Base-by-base conservation (phyloP, 2,888 invertebrate species). In the Drosophila falleni region DNA sequence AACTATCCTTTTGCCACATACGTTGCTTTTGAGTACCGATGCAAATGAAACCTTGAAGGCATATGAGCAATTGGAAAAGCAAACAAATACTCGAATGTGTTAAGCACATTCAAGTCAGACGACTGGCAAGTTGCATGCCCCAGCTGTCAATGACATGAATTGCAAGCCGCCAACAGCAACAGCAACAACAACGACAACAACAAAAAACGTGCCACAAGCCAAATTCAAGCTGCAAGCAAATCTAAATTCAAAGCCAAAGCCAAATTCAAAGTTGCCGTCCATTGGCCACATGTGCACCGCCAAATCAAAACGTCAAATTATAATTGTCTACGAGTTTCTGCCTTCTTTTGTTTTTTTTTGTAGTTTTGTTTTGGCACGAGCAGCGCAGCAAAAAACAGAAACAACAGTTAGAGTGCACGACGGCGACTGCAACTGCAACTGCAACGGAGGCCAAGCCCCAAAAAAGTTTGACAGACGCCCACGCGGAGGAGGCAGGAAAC, bases 221-320 rank as follows among this genome's bases (percentile, higher is more conserved):
- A 68, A 65, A 66, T 33, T 31, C 42, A 31, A 31, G 46, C 56
- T 35, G 56, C 46, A n/a, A 42, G 44, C 23, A 49, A 66, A 56
- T 11, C 41, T n/a, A 54, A 44, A 37, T 47, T 44, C 44, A 55
- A 67, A 64, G 51, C 64, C 60, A 67, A 73, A 72, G 44, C 44
- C 49, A 47, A 67, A 51, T 10, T 39, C 65, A 56, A 72, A 72
- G 49, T 53, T 63, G 74, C 62, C 42, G 37, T 70, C 78, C 71
- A 47, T 54, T 71, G 63, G 74, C 74, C 84, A 83, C 83, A 88
- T 83, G 70, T 86, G 77, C 61, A 37, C 3, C 68, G 85, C 85
- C 89, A 85, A 85, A 84, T 89, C 84, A 85, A 89, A 89, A 89
- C 88, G 89, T 87, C 89, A 85, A 85, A 89, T 87, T 89, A 85